A percentile compares a stretch with the other conserved stretches of the same genome.
phyloP scores from a whole-genome alignment of 2,113 vertebrate genomes.

The Phalacrocorax pelagicus region DNA sequence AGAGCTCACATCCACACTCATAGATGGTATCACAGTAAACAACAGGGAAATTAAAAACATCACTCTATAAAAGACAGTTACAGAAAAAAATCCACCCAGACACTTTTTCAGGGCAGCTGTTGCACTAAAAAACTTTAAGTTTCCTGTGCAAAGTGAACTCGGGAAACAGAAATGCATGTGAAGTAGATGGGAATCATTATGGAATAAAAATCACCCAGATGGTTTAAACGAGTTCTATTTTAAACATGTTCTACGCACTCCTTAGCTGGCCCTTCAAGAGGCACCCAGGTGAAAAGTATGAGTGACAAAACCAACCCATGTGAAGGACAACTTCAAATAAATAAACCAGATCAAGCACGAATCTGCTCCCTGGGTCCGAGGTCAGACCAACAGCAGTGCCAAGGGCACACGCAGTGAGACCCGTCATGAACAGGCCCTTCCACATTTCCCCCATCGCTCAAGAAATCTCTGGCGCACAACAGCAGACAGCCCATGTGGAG shows the following conservation, averaged over 20 bases:
- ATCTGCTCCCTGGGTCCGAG: not conserved
- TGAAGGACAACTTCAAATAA: not conserved
- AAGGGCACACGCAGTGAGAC: not conserved
- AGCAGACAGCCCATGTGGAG: accelerated
- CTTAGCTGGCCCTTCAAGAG: not conserved
- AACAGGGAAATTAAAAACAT: constrained; percentile 1
- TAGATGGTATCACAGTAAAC: not conserved
- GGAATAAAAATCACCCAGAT: not conserved
- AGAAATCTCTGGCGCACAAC: not conserved
- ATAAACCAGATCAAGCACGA: not conserved
- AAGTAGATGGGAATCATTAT: not conserved
- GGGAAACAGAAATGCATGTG: not conserved
- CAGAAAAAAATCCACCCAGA: not conserved
- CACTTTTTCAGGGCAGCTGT: not conserved
- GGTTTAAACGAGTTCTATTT: not conserved
- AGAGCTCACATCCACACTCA: not conserved
- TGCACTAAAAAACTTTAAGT: not conserved
- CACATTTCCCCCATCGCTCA: not conserved
- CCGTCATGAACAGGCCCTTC: not conserved
- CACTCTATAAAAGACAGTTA: not conserved
- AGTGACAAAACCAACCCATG: not conserved
- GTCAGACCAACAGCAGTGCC: not conserved
- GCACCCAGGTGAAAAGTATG: not conserved
- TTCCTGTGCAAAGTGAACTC: not conserved
- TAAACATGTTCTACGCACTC: not conserved